Conservation (phyloP, 2,113 vertebrate genomes). For the Girardinichthys multiradiatus region DNA sequence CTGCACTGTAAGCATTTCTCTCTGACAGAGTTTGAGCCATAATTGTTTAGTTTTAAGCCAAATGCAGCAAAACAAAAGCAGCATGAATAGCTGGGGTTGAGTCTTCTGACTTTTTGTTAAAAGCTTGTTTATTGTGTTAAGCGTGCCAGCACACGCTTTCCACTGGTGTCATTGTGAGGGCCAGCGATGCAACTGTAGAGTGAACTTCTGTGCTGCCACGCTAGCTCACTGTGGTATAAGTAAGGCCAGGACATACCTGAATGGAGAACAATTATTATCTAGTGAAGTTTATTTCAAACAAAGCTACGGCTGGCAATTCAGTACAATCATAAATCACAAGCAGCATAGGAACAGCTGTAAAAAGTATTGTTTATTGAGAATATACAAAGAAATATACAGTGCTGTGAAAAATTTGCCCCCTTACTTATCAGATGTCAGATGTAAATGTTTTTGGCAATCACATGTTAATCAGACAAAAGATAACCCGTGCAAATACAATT, state of each 20-base stretch:
- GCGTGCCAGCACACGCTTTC: constrained; percentile 71
- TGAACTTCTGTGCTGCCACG: constrained; percentile 37
- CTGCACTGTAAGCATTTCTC: constrained; percentile 61
- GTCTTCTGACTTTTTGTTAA: constrained; percentile 51
- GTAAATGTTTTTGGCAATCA: too few relatives aligned
- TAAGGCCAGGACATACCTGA: constrained; percentile 33
- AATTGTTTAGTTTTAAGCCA: constrained; percentile 50
- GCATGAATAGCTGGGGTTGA: constrained; percentile 59
- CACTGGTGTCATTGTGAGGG: constrained; percentile 54
- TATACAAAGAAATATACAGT: neutral
- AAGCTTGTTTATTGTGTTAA: constrained; percentile 64
- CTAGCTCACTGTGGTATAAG: constrained; percentile 27
- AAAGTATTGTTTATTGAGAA: neutral
- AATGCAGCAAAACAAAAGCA: constrained; percentile 48
- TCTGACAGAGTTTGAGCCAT: constrained; percentile 16
- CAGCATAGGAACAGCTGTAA: neutral
- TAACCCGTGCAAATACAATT: too few relatives aligned
- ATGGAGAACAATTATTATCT: neutral
- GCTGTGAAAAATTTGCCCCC: too few relatives aligned
- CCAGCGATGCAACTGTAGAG: too few relatives aligned
- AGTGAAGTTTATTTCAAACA: neutral
- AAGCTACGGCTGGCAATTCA: neutral
- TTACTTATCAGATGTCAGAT: too few relatives aligned
- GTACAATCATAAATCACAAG: neutral
- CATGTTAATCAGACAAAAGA: too few relatives aligned